Base-by-base conservation (phyloP, 2,113 vertebrate species). In the Peromyscus californicus region DNA sequence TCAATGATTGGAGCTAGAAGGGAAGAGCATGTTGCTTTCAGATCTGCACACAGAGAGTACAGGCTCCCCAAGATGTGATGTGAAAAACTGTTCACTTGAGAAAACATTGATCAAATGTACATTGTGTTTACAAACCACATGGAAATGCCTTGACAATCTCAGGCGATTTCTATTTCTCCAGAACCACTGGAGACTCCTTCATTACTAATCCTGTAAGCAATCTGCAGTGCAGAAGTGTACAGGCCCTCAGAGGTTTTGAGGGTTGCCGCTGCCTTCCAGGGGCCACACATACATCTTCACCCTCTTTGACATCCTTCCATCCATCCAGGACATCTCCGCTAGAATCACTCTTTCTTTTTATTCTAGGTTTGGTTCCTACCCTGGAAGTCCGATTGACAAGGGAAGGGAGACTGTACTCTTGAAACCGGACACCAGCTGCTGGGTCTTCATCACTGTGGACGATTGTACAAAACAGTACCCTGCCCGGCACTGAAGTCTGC, bases 81-180 rank as follows among this genome's bases (percentile, higher is more conserved):
- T 15, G n/a, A 26, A 91, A 26, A 87, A 45, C 7, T 42, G 48
- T 76, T 29, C 75, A 48, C 74, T 54, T 39, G 78, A 54, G 45
- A 54, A 78, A 91, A 86, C 42, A 57, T 8, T 36, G 16, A 79
- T 67, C 83, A 59, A 29, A 17, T 51, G 24, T 39, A 42, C 36
- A 85, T 85, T 33, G 26, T 16, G n/a, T 89, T 93, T 87, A 65
- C 16, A 91, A 78, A 95, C 76, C 42, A 1, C 36, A 57, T 42
- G 70, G 86, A 82, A 95, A 91, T 69, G 76, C 80, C 61, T 63
- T 91, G 57, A 59, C 84, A 33, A 57, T 59, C n/a, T 59, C 74
- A 72, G 57, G 61, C 9, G 33, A 51, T 65, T 57, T 90, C 74
- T 61, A 31, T 95, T 39, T 82, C 74, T 63, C 42, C 61, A 57